Evolutionary conservation across 2,797 vertebrate genomes (phyloP), one percentile per base, ranked within the genome.

Genomic region (Hemibagrus guttatus): DNA sequence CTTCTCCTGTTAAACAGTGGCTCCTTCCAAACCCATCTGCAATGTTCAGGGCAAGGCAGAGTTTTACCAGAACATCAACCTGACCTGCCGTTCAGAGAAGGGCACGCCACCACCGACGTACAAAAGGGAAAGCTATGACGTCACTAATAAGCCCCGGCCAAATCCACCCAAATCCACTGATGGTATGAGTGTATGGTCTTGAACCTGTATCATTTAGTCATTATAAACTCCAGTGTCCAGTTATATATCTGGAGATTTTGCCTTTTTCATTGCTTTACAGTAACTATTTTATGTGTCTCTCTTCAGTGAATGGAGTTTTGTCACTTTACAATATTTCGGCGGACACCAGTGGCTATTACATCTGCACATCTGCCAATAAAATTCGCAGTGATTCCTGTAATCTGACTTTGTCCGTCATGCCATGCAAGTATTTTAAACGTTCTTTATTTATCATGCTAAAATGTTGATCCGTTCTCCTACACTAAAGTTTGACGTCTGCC

Each of bases 21-120:
- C 95, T 84, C 98, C 97, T 39, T 97, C 98, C 14, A 88, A 19
- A 0, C 97, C 98, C 0, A 89, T 92, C 31, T 99, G 98, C 79
- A 14, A 69, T 0, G 90, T 97, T 26, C 0, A 94, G 58, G 97
- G 98, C 3, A 95, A 89, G 12, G 3, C 94, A 0, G 91, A 97
- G 88, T 97, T 96, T 0, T 96, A 95, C 42, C 92, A 96, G 69
- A 87, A 97, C 90, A 95, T 99, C 92, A 95, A 92, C 64, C 91
- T 99, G 86, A 98, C 94, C 9, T 99, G 98, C 49, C 0, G 0
- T 1, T 99, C 98, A 0, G 88, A 85, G 0, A 97, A 98, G 91
- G 98, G 97, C 39, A 98, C 95, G 23, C 98, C 98, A 0, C 0
- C 21, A 0, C 98, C 98, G 0, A 66, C 7, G 0, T 98, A 99